Conservation (phyloP, 2,888 invertebrate genomes). For the Lepidochrysops patricia region DNA sequence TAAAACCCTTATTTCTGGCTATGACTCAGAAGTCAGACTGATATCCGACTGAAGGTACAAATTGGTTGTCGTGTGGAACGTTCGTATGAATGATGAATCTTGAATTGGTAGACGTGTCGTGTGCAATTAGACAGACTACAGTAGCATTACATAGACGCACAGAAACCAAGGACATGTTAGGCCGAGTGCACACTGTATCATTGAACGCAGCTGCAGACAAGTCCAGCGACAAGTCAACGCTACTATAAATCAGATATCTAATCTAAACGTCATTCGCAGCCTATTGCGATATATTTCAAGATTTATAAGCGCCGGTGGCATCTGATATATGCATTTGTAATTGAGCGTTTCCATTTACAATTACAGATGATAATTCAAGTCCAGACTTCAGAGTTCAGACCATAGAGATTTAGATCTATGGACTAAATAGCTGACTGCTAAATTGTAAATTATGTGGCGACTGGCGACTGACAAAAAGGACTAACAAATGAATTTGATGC, state of each 20-base stretch:
- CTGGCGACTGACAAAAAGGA: background rate
- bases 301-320: conserved; percentile 26
- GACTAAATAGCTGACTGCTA: background rate
- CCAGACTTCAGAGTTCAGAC: background rate
- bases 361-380: conserved; percentile 3
- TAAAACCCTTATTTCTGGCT: too few relatives aligned
- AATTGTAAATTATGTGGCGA: background rate
- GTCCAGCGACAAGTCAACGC: conserved; percentile 46
- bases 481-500: background rate
- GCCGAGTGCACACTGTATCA: conserved; percentile 25
- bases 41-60: too few relatives aligned
- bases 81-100: background rate
- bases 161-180: conserved; percentile 2
- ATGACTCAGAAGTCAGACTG: too few relatives aligned
- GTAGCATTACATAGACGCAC: background rate
- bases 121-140: background rate
- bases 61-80: background rate
- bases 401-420: background rate
- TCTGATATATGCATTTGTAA: conserved; percentile 25
- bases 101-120: background rate
- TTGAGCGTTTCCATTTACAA: conserved; percentile 14
- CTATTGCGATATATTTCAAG: conserved; percentile 36
- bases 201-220: background rate
- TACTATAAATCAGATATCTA: conserved; percentile 56
- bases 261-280: conserved; percentile 49